A percentile compares a stretch with the other conserved stretches of the same genome.
phyloP scores from a whole-genome alignment of 2,888 invertebrate genomes.

The Cecidostiba fungosa region DNA sequence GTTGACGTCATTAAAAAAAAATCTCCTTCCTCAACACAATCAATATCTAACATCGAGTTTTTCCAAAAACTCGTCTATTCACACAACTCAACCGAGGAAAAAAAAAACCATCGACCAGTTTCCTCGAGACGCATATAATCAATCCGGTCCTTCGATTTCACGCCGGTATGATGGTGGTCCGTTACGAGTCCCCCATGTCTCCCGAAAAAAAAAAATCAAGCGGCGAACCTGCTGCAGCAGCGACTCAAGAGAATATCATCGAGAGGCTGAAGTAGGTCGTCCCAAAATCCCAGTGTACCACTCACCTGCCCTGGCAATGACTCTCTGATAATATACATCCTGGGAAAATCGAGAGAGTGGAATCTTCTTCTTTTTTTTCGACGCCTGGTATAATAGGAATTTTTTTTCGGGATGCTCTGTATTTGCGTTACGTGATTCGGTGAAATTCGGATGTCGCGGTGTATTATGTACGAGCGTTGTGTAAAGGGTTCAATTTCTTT shows the following conservation, averaged over 20 bases:
- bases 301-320: constrained; percentile 64
- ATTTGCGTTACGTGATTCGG: constrained; percentile 41
- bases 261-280: constrained; percentile 69
- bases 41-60: not conserved
- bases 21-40: too few species aligned
- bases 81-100: not conserved
- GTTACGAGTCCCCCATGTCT: constrained; percentile 29
- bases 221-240: not conserved
- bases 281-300: constrained; percentile 66
- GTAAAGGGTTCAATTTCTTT: constrained; percentile 5
- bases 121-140: not conserved
- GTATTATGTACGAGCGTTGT: constrained; percentile 24
- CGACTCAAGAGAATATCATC: not conserved
- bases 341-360: constrained; percentile 21
- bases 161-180: not conserved
- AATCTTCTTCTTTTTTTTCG: not conserved
- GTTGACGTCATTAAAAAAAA: not conserved
- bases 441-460: constrained; percentile 18
- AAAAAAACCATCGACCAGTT: not conserved
- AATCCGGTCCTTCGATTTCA: constrained; percentile 40
- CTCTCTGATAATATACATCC: constrained; percentile 24
- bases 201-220: not conserved
- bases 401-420: not conserved
- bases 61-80: not conserved
- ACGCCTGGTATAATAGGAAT: not conserved